Evolutionary conservation across 2,113 vertebrate species (phyloP).

Genomic region (Xenotilapia leptura): DNA sequence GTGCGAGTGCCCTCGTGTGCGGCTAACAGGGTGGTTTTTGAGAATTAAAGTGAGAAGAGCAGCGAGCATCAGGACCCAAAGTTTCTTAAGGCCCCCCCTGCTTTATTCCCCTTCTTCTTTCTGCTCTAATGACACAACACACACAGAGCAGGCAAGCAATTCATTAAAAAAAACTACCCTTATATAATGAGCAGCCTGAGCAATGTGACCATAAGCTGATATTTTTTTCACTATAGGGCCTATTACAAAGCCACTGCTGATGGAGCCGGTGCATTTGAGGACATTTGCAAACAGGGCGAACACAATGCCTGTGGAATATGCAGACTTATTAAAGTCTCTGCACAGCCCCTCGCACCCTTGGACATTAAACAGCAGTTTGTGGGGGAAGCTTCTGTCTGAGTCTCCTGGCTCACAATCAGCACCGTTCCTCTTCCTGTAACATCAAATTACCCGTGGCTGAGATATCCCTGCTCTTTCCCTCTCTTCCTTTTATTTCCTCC

Average conservation of each 20-base stretch:
- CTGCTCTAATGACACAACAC: background rate
- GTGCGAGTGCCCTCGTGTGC: background rate
- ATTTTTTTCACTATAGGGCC: constrained; percentile 22
- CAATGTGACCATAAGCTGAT: constrained; percentile 14
- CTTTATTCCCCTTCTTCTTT: background rate
- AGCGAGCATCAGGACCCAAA: background rate
- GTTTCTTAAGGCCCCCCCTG: background rate
- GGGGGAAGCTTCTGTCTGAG: constrained; percentile 1
- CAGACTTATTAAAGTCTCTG: constrained; percentile 27
- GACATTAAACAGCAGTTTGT: constrained; percentile 30
- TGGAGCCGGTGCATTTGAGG: background rate
- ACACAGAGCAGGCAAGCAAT: background rate
- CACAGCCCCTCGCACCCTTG: background rate
- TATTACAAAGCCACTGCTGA: constrained; percentile 12
- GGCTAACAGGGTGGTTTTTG: background rate
- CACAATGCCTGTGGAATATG: background rate
- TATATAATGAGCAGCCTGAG: constrained; percentile 34
- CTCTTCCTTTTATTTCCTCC: constrained; percentile 29
- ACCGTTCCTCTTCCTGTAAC: constrained; percentile 45
- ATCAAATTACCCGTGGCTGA: constrained; percentile 57
- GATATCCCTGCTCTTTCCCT: constrained; percentile 9
- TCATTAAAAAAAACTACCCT: constrained; percentile 21
- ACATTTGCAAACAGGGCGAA: background rate
- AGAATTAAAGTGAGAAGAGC: background rate
- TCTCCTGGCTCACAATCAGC: constrained; percentile 36